Conservation (phyloP, 1,140 invertebrate species). For the Euglossa dilemma region DNA sequence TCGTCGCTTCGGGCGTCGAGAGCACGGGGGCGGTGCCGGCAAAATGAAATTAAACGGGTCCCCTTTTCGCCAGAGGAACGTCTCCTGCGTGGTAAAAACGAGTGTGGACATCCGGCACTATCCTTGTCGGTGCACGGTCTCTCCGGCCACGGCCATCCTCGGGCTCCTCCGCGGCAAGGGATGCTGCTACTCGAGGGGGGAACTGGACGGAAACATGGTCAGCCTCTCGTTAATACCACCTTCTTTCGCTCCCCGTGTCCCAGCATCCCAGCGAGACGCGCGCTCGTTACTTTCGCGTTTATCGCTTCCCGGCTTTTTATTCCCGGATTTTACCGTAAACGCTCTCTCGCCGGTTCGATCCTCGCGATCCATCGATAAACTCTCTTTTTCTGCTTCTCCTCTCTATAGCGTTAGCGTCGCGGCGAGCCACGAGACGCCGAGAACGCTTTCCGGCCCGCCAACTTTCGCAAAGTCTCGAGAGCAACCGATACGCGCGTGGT, state of each 20-base stretch:
- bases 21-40: conserved; percentile 56
- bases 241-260: background rate
- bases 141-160: background rate
- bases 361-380: background rate
- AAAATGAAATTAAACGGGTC: conserved; percentile 70
- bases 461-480: conserved; percentile 18
- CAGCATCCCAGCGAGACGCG: background rate
- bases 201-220: background rate
- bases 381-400: background rate
- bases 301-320: conserved; percentile 16
- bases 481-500: conserved; percentile 24
- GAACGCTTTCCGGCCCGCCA: background rate
- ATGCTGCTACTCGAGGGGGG: background rate
- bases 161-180: background rate
- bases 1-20: conserved; percentile 64
- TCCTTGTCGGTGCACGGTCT: conserved; percentile 26
- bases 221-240: conserved; percentile 27
- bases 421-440: too few relatives aligned
- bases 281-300: conserved; percentile 38
- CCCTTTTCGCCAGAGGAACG: conserved; percentile 54
- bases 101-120: conserved; percentile 66
- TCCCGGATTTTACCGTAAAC: background rate
- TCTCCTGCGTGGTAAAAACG: conserved; percentile 64
- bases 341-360: background rate
- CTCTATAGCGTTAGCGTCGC: background rate